Conservation (phyloP, 2,888 invertebrate genomes). For the Cheilosia soror region DNA sequence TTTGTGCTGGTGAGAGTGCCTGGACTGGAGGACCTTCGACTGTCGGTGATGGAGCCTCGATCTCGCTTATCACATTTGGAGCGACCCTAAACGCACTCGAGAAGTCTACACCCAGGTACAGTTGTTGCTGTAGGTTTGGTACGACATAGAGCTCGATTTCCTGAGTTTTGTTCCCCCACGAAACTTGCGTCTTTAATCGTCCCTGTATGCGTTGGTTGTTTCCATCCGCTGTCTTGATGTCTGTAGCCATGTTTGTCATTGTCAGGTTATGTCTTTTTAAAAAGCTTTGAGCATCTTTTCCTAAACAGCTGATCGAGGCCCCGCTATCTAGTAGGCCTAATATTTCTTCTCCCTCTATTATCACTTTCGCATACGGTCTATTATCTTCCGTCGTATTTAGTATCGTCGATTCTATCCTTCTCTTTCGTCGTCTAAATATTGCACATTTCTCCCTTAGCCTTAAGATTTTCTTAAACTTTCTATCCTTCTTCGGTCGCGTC, state of each 20-base stretch:
- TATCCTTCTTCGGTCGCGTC: too few relatives aligned
- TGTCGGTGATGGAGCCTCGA: background rate
- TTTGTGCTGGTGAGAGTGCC: background rate
- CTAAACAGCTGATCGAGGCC: too few relatives aligned
- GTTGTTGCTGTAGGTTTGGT: constrained; percentile 26
- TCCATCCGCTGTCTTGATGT: constrained; percentile 9
- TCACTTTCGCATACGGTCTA: background rate
- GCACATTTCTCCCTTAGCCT: background rate
- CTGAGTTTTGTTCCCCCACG: background rate
- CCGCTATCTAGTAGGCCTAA: background rate
- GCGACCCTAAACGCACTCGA: constrained; percentile 21
- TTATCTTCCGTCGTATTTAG: background rate
- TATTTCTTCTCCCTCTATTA: background rate
- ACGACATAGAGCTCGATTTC: constrained; percentile 39
- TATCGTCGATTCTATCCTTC: too few relatives aligned
- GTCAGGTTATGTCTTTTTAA: too few relatives aligned
- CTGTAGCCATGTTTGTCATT: background rate
- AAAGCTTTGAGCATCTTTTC: too few relatives aligned
- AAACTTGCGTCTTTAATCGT: too few relatives aligned
- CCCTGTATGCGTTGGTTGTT: too few relatives aligned
- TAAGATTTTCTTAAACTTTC: too few relatives aligned
- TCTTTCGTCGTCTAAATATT: too few relatives aligned
- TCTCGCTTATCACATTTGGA: constrained; percentile 1
- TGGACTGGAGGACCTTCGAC: background rate
- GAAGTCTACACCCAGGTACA: constrained; percentile 17